A percentile compares a stretch with the other conserved stretches of the same genome.
Evolutionary conservation across 2,113 vertebrate genomes (phyloP).

Genomic region (Haemorhous mexicanus): DNA sequence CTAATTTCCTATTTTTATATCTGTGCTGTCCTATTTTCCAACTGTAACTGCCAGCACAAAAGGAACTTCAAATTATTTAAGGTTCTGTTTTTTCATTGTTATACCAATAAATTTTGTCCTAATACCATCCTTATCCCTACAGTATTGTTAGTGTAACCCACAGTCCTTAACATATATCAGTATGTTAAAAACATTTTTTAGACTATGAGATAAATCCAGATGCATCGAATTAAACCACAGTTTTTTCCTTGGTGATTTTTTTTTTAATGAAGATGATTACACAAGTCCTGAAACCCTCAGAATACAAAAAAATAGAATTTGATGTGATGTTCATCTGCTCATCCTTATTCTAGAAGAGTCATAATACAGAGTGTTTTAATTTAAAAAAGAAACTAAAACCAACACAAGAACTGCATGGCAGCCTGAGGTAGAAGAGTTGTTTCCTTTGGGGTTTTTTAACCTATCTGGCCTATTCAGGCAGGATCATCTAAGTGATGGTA

Average conservation of each 20-base stretch:
- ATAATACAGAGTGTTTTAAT: neutral
- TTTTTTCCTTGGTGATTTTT: neutral
- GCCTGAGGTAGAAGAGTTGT: neutral
- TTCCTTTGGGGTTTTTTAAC: neutral
- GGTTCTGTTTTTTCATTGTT: neutral
- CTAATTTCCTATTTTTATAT: neutral
- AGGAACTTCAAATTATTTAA: constrained; percentile 49
- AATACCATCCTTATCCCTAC: neutral
- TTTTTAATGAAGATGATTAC: neutral
- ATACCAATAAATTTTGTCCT: constrained; percentile 14
- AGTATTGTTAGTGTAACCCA: constrained; percentile 14
- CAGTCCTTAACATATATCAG: neutral
- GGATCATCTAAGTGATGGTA: neutral
- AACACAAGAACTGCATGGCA: neutral
- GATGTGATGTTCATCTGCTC: neutral
- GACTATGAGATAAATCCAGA: neutral
- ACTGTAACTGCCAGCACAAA: neutral
- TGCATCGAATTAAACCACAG: neutral
- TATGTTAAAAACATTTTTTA: neutral
- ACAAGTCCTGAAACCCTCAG: neutral
- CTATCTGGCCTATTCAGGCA: neutral
- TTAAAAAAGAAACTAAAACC: neutral
- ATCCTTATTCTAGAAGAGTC: neutral
- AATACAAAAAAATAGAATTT: neutral
- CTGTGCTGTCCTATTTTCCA: constrained; percentile 25